These are phyloP conservation scores for Porites lobata DNA, from an alignment of 92 coral and sea anemone genomes.

Conservation along the genomic window DNA sequence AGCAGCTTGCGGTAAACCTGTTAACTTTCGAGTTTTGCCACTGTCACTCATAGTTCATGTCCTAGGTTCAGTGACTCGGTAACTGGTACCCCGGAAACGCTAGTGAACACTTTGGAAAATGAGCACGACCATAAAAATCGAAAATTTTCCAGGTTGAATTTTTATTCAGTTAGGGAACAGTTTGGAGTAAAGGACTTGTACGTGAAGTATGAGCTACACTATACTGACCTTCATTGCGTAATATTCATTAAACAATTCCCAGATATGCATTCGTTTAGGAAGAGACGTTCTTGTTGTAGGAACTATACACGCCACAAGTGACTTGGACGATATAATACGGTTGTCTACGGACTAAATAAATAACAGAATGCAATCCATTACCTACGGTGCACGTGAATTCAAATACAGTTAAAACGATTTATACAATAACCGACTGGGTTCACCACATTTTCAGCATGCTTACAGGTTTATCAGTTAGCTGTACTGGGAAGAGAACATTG, in stretches of 20 bases:
- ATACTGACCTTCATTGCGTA: constrained; percentile 82
- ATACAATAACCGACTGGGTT: neutral
- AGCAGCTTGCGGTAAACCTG: too few relatives aligned
- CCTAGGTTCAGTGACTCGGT: too few relatives aligned
- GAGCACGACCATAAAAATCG: too few relatives aligned
- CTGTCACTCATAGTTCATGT: too few relatives aligned
- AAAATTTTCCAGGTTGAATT: too few relatives aligned
- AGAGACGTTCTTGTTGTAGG: constrained; percentile 88
- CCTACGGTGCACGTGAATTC: neutral
- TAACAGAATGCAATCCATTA: neutral
- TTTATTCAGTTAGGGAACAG: too few relatives aligned
- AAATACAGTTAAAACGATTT: neutral
- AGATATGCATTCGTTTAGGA: constrained; percentile 88
- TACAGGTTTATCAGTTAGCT: too few relatives aligned
- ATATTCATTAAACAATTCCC: constrained; percentile 94
- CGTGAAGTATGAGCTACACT: neutral
- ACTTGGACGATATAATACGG: constrained; percentile 91
- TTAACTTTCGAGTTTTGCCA: too few relatives aligned
- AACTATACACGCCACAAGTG: constrained; percentile 95
- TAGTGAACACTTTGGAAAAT: too few relatives aligned
- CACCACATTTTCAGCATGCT: neutral
- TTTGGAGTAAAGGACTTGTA: too few relatives aligned
- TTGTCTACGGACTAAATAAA: constrained; percentile 76
- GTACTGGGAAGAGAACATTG: too few relatives aligned
- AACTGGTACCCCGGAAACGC: too few relatives aligned